Conservation (phyloP, 1,140 invertebrate species). For the Neoseiulus cucumeris region DNA sequence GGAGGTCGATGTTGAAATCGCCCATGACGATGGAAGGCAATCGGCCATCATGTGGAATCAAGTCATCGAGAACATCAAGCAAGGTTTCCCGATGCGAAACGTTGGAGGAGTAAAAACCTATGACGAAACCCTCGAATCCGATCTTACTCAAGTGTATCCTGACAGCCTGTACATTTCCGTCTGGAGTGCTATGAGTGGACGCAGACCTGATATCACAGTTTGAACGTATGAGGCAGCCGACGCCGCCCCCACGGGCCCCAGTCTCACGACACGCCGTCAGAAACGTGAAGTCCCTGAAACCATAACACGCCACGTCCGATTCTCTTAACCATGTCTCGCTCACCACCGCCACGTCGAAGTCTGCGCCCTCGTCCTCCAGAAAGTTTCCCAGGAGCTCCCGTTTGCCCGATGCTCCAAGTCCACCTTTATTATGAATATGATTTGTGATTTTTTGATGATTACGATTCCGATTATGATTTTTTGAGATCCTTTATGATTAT, state of each 20-base stretch:
- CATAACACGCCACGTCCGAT: background rate
- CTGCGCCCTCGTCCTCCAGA: no score
- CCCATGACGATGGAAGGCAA: background rate
- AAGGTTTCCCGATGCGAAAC: background rate
- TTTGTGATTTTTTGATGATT: no score
- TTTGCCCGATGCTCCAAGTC: no score
- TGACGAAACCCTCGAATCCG: background rate
- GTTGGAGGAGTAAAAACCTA: background rate
- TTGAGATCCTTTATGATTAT: no score
- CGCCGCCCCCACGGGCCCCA: background rate
- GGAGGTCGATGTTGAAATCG: background rate
- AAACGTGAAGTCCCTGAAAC: background rate
- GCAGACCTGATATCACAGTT: background rate
- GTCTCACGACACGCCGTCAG: background rate
- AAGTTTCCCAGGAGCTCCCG: no score
- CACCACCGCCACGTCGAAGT: background rate
- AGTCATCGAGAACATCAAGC: background rate
- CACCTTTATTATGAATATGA: no score
- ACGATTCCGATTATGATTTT: no score
- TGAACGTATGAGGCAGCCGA: background rate
- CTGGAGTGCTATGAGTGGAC: background rate
- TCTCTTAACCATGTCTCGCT: background rate
- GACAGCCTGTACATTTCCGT: background rate
- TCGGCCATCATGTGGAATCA: background rate
- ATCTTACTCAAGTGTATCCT: background rate